These are phyloP conservation scores for Falco cherrug DNA, from an alignment of 2,797 vertebrate genomes.

Conservation along the genomic window DNA sequence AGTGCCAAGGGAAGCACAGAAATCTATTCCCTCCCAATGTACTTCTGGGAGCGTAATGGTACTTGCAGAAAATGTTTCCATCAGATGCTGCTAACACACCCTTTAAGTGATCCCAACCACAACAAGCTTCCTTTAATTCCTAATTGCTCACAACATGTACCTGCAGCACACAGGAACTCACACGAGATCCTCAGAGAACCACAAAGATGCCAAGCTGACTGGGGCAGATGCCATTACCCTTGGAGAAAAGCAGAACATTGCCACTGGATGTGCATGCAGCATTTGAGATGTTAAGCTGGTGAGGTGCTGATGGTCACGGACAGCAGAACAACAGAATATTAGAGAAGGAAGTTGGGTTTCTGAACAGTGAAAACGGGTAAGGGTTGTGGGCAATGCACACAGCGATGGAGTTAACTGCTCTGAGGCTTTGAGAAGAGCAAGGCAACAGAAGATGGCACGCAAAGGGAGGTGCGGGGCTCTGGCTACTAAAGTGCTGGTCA, in stretches of 20 bases:
- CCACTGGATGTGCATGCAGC: accelerated
- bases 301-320: not conserved
- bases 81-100: not conserved
- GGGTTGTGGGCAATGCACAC: not conserved
- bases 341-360: not conserved
- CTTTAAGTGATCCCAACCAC: not conserved
- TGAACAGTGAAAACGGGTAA: not conserved
- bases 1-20: not conserved
- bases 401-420: not conserved
- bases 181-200: not conserved
- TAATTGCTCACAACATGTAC: not conserved
- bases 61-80: not conserved
- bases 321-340: not conserved
- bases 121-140: not conserved
- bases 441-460: not conserved
- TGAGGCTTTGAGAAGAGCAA: not conserved
- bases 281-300: not conserved
- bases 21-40: not conserved
- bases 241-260: not conserved
- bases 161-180: not conserved
- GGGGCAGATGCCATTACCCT: not conserved
- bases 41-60: not conserved
- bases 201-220: not conserved
- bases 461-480: not conserved
- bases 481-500: not conserved